A percentile compares a stretch with the other conserved stretches of the same genome.
Conservation (phyloP, 2,113 vertebrate genomes). For the Cercocebus atys region DNA sequence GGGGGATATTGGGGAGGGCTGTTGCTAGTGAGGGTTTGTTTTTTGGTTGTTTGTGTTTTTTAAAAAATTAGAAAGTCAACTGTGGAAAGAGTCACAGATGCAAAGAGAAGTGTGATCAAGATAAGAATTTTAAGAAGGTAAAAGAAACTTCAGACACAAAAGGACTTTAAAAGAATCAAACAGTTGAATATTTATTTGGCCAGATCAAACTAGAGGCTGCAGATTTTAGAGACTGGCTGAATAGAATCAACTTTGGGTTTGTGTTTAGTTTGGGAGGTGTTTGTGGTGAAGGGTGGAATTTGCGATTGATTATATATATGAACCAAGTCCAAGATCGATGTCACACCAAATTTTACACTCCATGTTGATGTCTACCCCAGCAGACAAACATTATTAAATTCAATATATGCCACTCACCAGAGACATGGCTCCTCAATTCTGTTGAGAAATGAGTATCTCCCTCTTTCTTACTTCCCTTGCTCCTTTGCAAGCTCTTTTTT, state of each 20-base stretch:
- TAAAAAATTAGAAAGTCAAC: background rate
- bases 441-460: background rate
- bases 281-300: background rate
- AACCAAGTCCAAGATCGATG: background rate
- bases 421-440: background rate
- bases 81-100: background rate
- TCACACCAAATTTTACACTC: background rate
- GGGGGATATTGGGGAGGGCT: background rate
- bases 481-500: background rate
- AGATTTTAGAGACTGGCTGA: background rate
- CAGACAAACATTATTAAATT: background rate
- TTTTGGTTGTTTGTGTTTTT: background rate
- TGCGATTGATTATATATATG: background rate
- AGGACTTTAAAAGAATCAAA: background rate
- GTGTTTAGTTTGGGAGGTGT: background rate
- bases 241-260: background rate
- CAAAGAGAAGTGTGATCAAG: background rate
- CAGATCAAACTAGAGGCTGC: background rate
- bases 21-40: background rate
- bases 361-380: background rate
- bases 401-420: background rate
- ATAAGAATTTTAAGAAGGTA: slow-evolving; percentile 20
- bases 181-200: background rate
- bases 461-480: background rate
- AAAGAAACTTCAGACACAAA: background rate